Conservation (phyloP, 2,113 vertebrate genomes). For the Galbula dea region DNA sequence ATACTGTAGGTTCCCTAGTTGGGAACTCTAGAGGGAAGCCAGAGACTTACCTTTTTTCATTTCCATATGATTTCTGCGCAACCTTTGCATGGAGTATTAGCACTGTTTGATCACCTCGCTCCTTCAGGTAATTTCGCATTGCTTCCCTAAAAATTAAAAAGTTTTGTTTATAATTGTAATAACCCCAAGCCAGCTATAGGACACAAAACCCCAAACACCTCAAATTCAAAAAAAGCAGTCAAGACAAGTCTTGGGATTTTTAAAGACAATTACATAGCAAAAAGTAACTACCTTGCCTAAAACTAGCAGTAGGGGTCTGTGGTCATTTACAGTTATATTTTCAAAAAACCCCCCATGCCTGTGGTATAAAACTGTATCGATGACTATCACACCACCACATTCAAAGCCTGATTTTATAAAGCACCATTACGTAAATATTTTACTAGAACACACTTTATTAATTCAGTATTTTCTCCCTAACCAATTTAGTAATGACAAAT, state of each 20-base stretch:
- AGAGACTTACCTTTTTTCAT: conserved; percentile 90
- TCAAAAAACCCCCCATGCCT: background rate
- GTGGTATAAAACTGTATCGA: background rate
- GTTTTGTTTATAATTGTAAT: background rate
- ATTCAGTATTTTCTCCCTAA: background rate
- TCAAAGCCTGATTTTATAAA: background rate
- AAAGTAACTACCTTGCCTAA: background rate
- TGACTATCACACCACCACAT: background rate
- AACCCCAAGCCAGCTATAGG: background rate
- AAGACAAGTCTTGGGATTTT: background rate
- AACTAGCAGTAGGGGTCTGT: background rate
- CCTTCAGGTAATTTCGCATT: conserved; percentile 98
- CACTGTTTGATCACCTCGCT: conserved; percentile 98
- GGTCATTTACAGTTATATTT: background rate
- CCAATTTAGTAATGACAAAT: background rate
- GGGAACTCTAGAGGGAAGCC: background rate
- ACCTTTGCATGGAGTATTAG: conserved; percentile 99
- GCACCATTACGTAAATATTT: background rate
- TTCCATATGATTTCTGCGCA: conserved; percentile 98
- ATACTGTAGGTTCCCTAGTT: background rate
- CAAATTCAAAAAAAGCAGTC: background rate
- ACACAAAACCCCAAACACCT: background rate
- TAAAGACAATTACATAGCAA: background rate
- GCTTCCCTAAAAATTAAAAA: conserved; percentile 86
- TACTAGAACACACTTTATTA: background rate